Base-by-base conservation (phyloP, 2,888 invertebrate species). In the Nineta flava region DNA sequence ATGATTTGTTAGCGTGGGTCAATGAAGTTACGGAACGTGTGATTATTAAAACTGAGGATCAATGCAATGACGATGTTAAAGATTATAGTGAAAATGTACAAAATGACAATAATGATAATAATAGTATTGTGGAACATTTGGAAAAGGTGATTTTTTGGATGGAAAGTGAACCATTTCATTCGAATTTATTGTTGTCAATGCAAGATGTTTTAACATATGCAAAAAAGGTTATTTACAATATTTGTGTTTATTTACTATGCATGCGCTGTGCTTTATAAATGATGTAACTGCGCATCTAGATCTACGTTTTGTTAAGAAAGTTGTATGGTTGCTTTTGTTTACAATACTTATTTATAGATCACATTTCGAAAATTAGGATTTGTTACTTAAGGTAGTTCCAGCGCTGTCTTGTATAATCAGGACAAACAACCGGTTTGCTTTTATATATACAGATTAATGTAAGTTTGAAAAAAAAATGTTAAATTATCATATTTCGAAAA, bases 101-200 rank as follows among this genome's bases (percentile, higher is more conserved):
- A 50, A 21, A 50, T 21, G 17, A 9, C 12, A n/a, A 21, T 34
- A 54, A 55, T n/a, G n/a, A n/a, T n/a, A 17, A 55, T 57, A 34
- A 60, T 35, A 68, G 71, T 55, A 66, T 66, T 9, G 67, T 65
- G 35, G 58, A 59, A 47, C 61, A 66, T 45, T 60, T 71, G 34
- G 62, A 64, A 34, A 64, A 65, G 51, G 70, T 68, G 41, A 62
- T 71, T 31, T 56, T 61, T 10, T 71, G 71, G 71, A 70, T 70
- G 68, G 70, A 71, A 55, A 65, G 66, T 49, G 66, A 70, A 58
- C 66, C 70, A 15, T 61, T 71, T 52, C 70, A 71, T 57, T 70
- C 70, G 9, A 57, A 55, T 34, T 56, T 59, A 45, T 57, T 62
- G 47, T 17, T 49, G 12, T 44, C 45, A n/a, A 41, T 49, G 13